A percentile compares a stretch with the other conserved stretches of the same genome.
These are phyloP conservation scores for Murina feae DNA, from an alignment of 2,113 vertebrate genomes.

Conservation along the genomic window DNA sequence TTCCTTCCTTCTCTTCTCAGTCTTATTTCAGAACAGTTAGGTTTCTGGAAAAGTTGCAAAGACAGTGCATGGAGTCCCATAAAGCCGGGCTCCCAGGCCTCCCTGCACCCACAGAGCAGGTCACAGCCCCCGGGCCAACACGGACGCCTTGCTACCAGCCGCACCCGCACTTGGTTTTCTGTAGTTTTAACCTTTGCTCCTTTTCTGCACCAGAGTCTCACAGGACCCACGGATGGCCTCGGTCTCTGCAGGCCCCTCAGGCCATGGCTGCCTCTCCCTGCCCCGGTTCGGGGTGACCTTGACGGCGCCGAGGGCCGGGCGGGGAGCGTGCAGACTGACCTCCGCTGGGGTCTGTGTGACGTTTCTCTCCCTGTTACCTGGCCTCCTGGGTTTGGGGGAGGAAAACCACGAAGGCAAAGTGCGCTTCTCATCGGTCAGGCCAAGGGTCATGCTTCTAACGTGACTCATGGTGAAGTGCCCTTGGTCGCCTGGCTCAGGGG, in stretches of 20 bases:
- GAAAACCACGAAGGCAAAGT: not conserved
- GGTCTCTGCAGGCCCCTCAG: not conserved
- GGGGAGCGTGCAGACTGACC: not conserved
- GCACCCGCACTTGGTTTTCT: too few species aligned
- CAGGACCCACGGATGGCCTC: rapidly evolving
- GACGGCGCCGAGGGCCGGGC: not conserved
- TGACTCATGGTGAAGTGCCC: not conserved
- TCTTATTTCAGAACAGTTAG: not conserved
- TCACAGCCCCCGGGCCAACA: not conserved
- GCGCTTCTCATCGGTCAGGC: not conserved
- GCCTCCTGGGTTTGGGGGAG: not conserved
- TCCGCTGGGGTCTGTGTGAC: not conserved
- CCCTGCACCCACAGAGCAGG: not conserved
- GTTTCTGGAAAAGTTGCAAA: not conserved
- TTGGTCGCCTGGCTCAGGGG: not conserved
- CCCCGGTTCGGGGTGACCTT: not conserved
- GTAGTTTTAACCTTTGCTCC: not conserved
- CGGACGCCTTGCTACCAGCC: not conserved
- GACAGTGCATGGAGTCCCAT: not conserved
- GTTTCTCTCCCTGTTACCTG: not conserved
- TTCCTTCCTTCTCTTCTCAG: not conserved
- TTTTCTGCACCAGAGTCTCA: not conserved
- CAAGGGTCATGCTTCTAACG: not conserved
- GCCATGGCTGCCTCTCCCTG: not conserved
- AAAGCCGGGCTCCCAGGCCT: not conserved